Percentiles rank a stretch among this genome's conserved stretches.
These are phyloP conservation scores for Eulithis testata DNA, from an alignment of 2,888 invertebrate genomes.

Conservation along the genomic window DNA sequence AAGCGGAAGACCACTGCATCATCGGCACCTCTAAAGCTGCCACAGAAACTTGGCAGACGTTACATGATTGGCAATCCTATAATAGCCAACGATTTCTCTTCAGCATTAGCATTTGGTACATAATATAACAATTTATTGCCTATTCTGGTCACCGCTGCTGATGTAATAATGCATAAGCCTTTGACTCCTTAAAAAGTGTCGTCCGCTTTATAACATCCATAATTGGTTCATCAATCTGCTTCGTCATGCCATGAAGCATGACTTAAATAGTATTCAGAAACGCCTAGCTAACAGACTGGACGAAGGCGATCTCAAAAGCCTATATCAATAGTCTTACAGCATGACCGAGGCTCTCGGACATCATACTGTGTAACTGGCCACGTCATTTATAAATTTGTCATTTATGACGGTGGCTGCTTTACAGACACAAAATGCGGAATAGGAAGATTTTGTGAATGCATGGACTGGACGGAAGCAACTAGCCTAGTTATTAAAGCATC, in stretches of 20 bases:
- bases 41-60: background rate
- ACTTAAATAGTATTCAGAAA: too few species aligned
- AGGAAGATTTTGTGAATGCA: conserved; percentile 23
- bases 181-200: background rate
- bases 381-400: background rate
- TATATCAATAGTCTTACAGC: too few species aligned
- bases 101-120: conserved; percentile 21
- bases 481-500: conserved; percentile 26
- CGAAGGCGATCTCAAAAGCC: too few species aligned
- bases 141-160: conserved; percentile 28
- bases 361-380: background rate
- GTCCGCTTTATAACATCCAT: background rate
- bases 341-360: too few species aligned
- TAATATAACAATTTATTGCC: conserved; percentile 24
- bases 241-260: too few species aligned
- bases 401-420: background rate
- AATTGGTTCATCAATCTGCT: background rate
- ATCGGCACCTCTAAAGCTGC: too few species aligned
- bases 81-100: conserved; percentile 24
- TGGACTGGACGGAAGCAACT: conserved; percentile 13
- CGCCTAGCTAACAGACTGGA: too few species aligned
- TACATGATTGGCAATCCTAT: conserved; percentile 20
- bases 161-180: conserved; percentile 23
- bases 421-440: conserved; percentile 21
- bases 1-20: background rate